phyloP scores from a whole-genome alignment of 2,888 invertebrate species.

The Ophion ventricosus region DNA sequence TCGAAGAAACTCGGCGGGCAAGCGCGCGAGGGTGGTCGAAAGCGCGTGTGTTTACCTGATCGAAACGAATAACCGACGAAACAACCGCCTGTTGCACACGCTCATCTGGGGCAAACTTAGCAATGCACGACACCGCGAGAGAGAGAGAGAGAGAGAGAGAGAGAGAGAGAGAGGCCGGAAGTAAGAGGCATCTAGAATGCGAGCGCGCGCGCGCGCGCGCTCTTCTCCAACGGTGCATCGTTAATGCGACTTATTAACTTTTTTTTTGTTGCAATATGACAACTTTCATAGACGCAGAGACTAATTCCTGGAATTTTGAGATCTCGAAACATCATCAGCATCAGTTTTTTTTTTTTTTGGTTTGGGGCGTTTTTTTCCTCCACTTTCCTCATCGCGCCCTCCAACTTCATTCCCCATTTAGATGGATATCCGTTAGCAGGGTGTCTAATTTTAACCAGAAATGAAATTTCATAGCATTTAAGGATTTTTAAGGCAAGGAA shows the following conservation, averaged over 20 bases:
- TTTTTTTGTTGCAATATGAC: neutral
- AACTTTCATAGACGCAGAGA: neutral
- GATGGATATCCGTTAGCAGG: too few species aligned
- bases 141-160: constrained; percentile 13
- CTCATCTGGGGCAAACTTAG: constrained; percentile 58
- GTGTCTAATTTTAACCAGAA: too few species aligned
- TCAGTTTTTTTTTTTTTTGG: too few species aligned
- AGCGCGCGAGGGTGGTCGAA: constrained; percentile 47
- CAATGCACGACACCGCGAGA: constrained; percentile 16
- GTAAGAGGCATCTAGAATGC: constrained; percentile 57
- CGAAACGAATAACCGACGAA: constrained; percentile 64
- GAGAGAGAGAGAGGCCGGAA: constrained; percentile 54
- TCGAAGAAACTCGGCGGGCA: constrained; percentile 42
- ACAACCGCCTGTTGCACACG: constrained; percentile 51
- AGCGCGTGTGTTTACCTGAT: constrained; percentile 55
- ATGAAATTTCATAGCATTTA: too few species aligned
- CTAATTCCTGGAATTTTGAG: too few species aligned
- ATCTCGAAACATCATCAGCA: too few species aligned
- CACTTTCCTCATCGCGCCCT: too few species aligned
- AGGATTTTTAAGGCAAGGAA: too few species aligned
- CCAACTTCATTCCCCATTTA: too few species aligned
- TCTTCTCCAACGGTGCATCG: constrained; percentile 54
- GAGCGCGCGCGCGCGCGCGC: constrained; percentile 3
- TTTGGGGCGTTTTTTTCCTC: too few species aligned
- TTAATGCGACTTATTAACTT: neutral